Percentiles rank a stretch among this genome's conserved stretches.
Conservation (phyloP, 1,140 invertebrate species). For the Drosophila santomea region DNA sequence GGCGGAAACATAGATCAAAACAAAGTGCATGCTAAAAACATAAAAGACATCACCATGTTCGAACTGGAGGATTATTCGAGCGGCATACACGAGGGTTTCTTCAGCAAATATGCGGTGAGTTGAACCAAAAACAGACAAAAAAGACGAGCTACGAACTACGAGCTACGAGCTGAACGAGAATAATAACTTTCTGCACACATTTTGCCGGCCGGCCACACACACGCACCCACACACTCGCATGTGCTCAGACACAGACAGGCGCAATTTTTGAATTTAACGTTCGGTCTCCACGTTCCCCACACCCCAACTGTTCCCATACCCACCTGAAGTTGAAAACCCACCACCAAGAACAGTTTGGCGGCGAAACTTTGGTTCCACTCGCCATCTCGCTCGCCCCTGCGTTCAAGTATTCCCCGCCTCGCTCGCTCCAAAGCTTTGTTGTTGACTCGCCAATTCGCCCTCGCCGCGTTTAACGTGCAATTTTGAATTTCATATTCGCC, state of each 20-base stretch:
- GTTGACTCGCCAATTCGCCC: slow-evolving; percentile 21
- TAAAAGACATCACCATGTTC: slow-evolving; percentile 65
- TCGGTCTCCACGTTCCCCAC: slow-evolving; percentile 32
- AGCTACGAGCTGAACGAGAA: slow-evolving; percentile 6
- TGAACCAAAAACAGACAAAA: slow-evolving; percentile 2
- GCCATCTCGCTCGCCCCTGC: slow-evolving; percentile 24
- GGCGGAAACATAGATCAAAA: slow-evolving; percentile 66
- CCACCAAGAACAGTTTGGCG: slow-evolving; percentile 19
- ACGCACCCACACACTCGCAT: slow-evolving; percentile 21
- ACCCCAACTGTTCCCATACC: slow-evolving; percentile 24
- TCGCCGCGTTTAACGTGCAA: slow-evolving; percentile 60
- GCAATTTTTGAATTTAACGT: slow-evolving; percentile 70
- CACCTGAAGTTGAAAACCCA: slow-evolving; percentile 5
- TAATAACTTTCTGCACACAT: slow-evolving; percentile 48
- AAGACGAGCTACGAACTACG: slow-evolving; percentile 3
- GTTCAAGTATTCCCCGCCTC: slow-evolving; percentile 16
- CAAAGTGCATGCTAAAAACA: slow-evolving; percentile 54
- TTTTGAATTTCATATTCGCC: slow-evolving; percentile 67
- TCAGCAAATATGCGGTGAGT: slow-evolving; percentile 84
- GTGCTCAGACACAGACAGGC: slow-evolving; percentile 7
- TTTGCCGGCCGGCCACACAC: slow-evolving; percentile 59
- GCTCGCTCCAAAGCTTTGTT: slow-evolving; percentile 43
- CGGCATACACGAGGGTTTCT: slow-evolving; percentile 80
- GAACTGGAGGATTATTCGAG: slow-evolving; percentile 83
- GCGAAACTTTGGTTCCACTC: slow-evolving; percentile 45